A percentile compares a stretch with the other conserved stretches of the same genome.
Evolutionary conservation across 1,140 invertebrate species (phyloP).

Genomic region (Leptinotarsa defecta): DNA sequence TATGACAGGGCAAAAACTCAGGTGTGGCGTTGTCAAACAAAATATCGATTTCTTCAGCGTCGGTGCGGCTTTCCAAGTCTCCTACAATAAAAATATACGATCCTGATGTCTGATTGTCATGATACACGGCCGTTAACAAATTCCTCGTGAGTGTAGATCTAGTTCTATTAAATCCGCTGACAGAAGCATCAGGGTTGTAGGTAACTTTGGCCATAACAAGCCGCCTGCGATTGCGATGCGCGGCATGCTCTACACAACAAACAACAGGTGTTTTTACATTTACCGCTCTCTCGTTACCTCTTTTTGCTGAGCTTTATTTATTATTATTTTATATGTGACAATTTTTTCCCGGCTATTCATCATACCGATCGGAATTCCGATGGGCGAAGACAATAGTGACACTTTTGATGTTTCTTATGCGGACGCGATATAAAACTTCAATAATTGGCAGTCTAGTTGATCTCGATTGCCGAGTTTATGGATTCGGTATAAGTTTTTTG

Average conservation of each 20-base stretch:
- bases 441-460: background rate
- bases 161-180: conserved; percentile 46
- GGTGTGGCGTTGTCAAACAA: conserved; percentile 24
- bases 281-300: conserved; percentile 47
- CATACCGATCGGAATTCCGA: conserved; percentile 28
- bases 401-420: background rate
- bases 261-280: conserved; percentile 53
- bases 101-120: conserved; percentile 49
- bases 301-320: conserved; percentile 45
- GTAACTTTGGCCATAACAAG: conserved; percentile 51
- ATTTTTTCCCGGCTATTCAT: conserved; percentile 43
- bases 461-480: background rate
- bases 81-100: conserved; percentile 42
- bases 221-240: conserved; percentile 51
- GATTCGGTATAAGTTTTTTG: background rate
- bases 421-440: background rate
- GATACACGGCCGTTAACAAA: conserved; percentile 49
- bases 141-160: conserved; percentile 48
- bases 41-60: conserved; percentile 15
- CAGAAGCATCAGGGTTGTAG: conserved; percentile 40
- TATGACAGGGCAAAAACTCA: conserved; percentile 36
- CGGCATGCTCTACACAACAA: conserved; percentile 46
- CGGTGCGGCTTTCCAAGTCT: conserved; percentile 3
- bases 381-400: background rate
- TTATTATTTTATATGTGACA: conserved; percentile 48